Evolutionary conservation across 2,113 vertebrate species (phyloP), one percentile per base, ranked within the genome.

Genomic region (Murina feae): DNA sequence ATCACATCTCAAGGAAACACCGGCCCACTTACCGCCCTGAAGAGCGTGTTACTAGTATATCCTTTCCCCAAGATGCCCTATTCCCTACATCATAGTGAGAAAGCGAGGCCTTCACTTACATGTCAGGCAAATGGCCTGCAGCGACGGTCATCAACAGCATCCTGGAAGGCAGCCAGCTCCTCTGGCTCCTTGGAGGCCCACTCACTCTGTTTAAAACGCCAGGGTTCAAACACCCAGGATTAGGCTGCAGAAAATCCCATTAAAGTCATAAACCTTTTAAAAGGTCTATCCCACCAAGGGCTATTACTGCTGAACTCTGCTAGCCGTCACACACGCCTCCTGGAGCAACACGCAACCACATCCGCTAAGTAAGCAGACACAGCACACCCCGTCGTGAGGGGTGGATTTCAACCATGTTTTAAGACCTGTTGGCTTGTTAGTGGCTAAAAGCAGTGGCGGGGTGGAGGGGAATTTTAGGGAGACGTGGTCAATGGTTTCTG

Each of bases 391-490:
- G 69, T 37, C 25, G 13, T 2, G 21, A 3, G 23, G 2, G 32
- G 9, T 13, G 32, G 9, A 53, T 58, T 76, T 47, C n/a, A 83
- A 63, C 83, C 20, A 14, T n/a, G 60, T 87, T 32, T 49, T 76
- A 76, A 76, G 74, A 89, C 9, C 55, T 86, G 14, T 0, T 69
- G 82, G 47, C 72, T 81, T 80, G 37, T 25, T 71, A 42, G 49
- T 60, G n/a, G 14, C 16, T 2, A 35, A 81, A 55, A 35, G 47
- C 55, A 49, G 12, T 0, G 0, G 35, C 68, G 3, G 16, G 16
- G 1, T 2, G 3, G 30, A 49, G 30, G 9, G 1, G 1, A 1
- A 20, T 16, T 25, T 49, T 28, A 66, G 6, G 30, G 25, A n/a
- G 23, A 16, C 20, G 17, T 23, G 32, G 51, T 23, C 32, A 58